Percentiles rank a stretch among this genome's conserved stretches.
Conservation (phyloP, 2,113 vertebrate genomes). For the Herpetotheres cachinnans region DNA sequence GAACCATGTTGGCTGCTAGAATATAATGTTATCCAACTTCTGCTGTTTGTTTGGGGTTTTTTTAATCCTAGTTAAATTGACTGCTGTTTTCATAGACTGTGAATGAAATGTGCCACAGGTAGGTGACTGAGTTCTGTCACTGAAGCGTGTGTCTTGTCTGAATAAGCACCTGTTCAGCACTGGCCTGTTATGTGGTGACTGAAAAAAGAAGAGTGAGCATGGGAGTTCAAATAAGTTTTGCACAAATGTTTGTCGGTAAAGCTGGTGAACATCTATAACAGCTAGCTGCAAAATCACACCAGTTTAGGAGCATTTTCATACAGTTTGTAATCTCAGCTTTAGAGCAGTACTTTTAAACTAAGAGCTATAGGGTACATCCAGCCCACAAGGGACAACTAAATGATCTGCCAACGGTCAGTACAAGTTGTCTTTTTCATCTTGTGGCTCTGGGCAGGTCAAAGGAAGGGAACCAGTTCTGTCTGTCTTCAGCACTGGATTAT, state of each 20-base stretch:
- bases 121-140: neutral
- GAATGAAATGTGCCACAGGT: too few species aligned
- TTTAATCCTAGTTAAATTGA: too few species aligned
- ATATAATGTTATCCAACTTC: neutral
- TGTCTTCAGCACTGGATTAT: neutral
- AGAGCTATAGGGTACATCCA: neutral
- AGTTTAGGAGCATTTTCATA: neutral
- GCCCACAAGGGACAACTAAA: neutral
- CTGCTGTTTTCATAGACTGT: neutral
- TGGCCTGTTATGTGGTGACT: neutral
- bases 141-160: neutral
- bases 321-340: neutral
- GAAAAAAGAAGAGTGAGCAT: neutral
- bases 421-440: neutral
- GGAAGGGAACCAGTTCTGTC: neutral
- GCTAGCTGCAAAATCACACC: neutral
- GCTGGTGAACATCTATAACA: neutral
- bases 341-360: neutral
- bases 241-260: neutral
- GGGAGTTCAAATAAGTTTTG: neutral
- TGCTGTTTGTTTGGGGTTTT: neutral
- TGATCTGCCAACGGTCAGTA: neutral
- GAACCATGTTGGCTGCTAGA: neutral
- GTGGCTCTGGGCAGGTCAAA: neutral
- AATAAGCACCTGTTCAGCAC: accelerated